Evolutionary conservation across 2,113 vertebrate genomes (phyloP).

Genomic region (Pseudorhombus dupliciocellatus): DNA sequence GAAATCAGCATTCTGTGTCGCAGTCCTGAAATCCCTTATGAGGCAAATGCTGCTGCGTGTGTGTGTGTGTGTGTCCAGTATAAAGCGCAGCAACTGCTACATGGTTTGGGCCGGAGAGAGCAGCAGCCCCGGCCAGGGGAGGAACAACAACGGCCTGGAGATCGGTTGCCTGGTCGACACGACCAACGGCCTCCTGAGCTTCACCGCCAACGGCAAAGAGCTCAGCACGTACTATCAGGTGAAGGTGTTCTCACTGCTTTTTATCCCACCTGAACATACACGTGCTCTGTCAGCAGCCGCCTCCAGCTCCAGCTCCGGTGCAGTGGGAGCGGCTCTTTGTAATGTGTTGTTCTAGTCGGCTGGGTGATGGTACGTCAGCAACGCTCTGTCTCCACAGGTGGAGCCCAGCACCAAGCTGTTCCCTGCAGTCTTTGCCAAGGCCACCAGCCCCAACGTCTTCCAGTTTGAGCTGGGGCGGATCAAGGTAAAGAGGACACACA

Average conservation of each 20-base stretch:
- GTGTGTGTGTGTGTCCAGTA: conserved; percentile 71
- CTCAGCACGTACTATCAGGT: conserved; percentile 95
- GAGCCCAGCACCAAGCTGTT: conserved; percentile 97
- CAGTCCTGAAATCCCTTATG: background rate
- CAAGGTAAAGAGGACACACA: conserved; percentile 82
- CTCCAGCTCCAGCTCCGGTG: too few species aligned
- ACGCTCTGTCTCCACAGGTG: conserved; percentile 80
- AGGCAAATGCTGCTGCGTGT: background rate
- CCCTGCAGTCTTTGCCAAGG: conserved; percentile 95
- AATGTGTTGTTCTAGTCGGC: too few species aligned
- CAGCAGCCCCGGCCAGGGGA: conserved; percentile 90
- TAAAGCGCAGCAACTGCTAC: conserved; percentile 98
- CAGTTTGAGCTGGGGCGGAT: conserved; percentile 95
- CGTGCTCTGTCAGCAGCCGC: too few species aligned
- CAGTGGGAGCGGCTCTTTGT: too few species aligned
- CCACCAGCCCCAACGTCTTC: conserved; percentile 94
- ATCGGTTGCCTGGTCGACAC: conserved; percentile 93
- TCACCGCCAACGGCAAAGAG: conserved; percentile 95
- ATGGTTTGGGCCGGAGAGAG: conserved; percentile 97
- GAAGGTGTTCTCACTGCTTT: background rate
- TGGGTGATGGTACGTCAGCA: too few species aligned
- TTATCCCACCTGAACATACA: too few species aligned
- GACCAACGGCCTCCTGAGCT: conserved; percentile 89
- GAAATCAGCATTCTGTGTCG: background rate
- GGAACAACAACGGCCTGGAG: conserved; percentile 93